Evolutionary conservation across 2,888 invertebrate species (phyloP).

Genomic region (Drosophila quasianomalipes): DNA sequence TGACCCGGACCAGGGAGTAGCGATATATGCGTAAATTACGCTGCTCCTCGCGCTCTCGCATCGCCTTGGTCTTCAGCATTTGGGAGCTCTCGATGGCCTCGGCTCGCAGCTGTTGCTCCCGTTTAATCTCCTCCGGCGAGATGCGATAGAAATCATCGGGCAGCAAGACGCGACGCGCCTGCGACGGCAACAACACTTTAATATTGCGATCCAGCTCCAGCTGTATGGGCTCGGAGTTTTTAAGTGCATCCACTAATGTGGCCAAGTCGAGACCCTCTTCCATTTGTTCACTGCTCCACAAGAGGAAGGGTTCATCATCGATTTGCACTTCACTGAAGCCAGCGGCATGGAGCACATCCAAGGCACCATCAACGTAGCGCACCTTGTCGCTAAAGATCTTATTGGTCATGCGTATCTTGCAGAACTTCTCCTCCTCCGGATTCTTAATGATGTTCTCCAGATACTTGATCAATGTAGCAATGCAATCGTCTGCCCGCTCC

Average conservation of each 20-base stretch:
- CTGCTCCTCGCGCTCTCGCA: constrained; percentile 95
- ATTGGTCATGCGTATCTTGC: constrained; percentile 95
- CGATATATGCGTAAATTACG: constrained; percentile 93
- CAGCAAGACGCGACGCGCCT: constrained; percentile 89
- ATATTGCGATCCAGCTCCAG: constrained; percentile 94
- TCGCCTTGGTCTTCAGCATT: constrained; percentile 96
- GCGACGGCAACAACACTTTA: constrained; percentile 93
- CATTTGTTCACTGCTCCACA: constrained; percentile 88
- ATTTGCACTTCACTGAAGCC: constrained; percentile 91
- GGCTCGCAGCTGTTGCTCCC: constrained; percentile 90
- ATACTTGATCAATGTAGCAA: constrained; percentile 95
- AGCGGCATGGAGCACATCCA: constrained; percentile 92
- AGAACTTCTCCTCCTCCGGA: constrained; percentile 95
- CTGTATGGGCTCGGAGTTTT: constrained; percentile 92
- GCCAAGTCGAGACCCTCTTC: constrained; percentile 86
- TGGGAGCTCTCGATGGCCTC: constrained; percentile 93
- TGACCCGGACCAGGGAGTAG: constrained; percentile 93
- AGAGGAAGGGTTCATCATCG: constrained; percentile 89
- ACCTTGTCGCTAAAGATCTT: constrained; percentile 92
- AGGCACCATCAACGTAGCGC: constrained; percentile 91
- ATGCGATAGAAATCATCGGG: constrained; percentile 94
- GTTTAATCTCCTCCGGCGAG: constrained; percentile 92
- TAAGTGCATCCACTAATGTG: constrained; percentile 91
- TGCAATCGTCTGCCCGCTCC: constrained; percentile 91
- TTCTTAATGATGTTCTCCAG: constrained; percentile 94